phyloP scores from a whole-genome alignment of 2,113 vertebrate genomes.

The Zosterops lateralis region DNA sequence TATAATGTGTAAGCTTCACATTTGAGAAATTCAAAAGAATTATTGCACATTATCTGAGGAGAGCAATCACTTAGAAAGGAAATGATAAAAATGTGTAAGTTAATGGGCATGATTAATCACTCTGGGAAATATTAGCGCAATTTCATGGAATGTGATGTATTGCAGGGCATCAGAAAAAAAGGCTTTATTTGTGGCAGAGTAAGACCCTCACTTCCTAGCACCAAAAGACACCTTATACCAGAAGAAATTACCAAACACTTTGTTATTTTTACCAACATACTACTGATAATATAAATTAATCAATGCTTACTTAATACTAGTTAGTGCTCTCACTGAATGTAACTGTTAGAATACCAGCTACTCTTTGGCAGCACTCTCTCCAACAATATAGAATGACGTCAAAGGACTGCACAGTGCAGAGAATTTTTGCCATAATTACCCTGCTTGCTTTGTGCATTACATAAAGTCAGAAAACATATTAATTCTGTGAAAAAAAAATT shows the following conservation, averaged over 20 bases:
- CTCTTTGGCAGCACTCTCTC: background rate
- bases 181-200: background rate
- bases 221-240: background rate
- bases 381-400: fast-evolving
- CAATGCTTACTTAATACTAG: background rate
- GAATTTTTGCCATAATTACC: background rate
- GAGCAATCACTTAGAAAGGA: background rate
- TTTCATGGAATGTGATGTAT: background rate
- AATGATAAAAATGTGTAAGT: background rate
- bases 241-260: background rate
- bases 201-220: background rate
- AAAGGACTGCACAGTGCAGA: background rate
- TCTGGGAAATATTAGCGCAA: background rate
- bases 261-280: background rate
- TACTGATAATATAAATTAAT: background rate
- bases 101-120: conserved; percentile 7
- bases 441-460: background rate
- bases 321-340: background rate
- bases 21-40: background rate
- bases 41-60: background rate
- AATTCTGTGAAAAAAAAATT: background rate
- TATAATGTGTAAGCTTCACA: background rate
- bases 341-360: background rate
- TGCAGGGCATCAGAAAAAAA: background rate
- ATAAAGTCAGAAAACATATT: background rate